Evolutionary conservation across 2,888 invertebrate species (phyloP), one percentile per base, ranked within the genome.

Genomic region (Cephus runcator): DNA sequence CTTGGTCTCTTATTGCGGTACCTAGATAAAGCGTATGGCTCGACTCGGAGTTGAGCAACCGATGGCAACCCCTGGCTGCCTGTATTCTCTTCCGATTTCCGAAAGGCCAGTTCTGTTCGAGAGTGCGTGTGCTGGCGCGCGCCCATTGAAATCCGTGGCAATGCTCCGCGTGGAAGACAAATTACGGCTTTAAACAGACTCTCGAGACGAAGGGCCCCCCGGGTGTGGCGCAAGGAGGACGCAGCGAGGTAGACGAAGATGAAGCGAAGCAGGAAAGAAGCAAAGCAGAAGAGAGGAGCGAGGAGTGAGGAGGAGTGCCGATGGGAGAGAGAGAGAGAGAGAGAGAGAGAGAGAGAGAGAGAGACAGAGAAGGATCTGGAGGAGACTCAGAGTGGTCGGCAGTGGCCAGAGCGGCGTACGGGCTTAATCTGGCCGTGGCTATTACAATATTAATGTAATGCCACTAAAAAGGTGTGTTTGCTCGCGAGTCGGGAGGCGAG

Each of bases 361-460:
- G 34, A 35, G 40, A 76, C 15, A 80, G 73, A 71, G 75, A 75
- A 6, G 6, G 56, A 23, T 56, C 56, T 56, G 23, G 33, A 71
- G 71, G 71, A 31, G 71, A 71, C 12, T 71, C 31, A 79, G 73
- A 35, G 73, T 76, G 23, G 9, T 71, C 78, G 81, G 79, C 77
- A 80, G 73, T 77, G 81, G 80, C 82, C 76, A 77, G 71, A 82
- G 82, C 81, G 77, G 76, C 78, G 71, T 34, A 71, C 71, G 71
- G 34, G 71, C 71, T 71, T 71, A 71, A 71, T 71, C 71, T 71
- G 71, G 71, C 71, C 71, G 33, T 83, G 86, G 85, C 89, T 88
- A 90, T 89, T 90, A 89, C 87, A 89, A 89, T 90, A 90, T 89
- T 89, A 90, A 89, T 88, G 90, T 88, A 90, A 90, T 89, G 89